Percentiles rank a stretch among this genome's conserved stretches.
Evolutionary conservation across 1,140 invertebrate species (phyloP).

Genomic region (Zaprionus nigranus): DNA sequence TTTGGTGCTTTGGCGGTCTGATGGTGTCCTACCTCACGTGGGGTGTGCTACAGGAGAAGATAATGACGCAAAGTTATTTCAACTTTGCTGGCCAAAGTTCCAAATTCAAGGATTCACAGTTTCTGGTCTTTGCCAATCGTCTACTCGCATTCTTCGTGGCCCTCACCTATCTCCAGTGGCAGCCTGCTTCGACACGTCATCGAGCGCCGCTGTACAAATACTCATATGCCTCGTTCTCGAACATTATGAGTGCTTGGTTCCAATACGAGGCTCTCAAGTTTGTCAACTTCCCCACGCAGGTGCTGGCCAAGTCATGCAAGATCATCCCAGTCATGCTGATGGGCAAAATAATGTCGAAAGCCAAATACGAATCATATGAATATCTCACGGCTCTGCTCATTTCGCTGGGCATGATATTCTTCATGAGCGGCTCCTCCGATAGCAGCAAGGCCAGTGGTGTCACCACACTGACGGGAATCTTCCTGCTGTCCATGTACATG

Average conservation of each 20-base stretch:
- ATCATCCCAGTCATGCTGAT: constrained; percentile 98
- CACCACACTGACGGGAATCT: constrained; percentile 94
- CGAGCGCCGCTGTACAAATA: constrained; percentile 97
- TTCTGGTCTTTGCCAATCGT: constrained; percentile 97
- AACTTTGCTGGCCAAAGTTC: constrained; percentile 86
- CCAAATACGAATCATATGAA: constrained; percentile 96
- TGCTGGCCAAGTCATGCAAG: constrained; percentile 96
- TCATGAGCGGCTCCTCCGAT: constrained; percentile 90
- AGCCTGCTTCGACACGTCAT: constrained; percentile 88
- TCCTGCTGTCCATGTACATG: constrained; percentile 96
- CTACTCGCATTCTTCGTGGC: constrained; percentile 93
- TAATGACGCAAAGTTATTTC: constrained; percentile 93
- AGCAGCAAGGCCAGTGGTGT: constrained; percentile 86
- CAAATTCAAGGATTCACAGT: constrained; percentile 96
- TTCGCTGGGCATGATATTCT: constrained; percentile 96
- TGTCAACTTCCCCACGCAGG: constrained; percentile 99
- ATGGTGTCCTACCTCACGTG: constrained; percentile 96
- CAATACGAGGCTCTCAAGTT: constrained; percentile 99
- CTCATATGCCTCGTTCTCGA: constrained; percentile 98
- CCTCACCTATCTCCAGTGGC: constrained; percentile 86
- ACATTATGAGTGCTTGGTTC: constrained; percentile 99
- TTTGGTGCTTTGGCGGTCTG: constrained; percentile 94
- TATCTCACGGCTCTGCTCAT: constrained; percentile 96
- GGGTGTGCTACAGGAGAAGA: constrained; percentile 97
- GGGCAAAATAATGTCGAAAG: constrained; percentile 96